Conservation (phyloP, 2,113 vertebrate genomes). For the Ophthalmolycus amberensis region DNA sequence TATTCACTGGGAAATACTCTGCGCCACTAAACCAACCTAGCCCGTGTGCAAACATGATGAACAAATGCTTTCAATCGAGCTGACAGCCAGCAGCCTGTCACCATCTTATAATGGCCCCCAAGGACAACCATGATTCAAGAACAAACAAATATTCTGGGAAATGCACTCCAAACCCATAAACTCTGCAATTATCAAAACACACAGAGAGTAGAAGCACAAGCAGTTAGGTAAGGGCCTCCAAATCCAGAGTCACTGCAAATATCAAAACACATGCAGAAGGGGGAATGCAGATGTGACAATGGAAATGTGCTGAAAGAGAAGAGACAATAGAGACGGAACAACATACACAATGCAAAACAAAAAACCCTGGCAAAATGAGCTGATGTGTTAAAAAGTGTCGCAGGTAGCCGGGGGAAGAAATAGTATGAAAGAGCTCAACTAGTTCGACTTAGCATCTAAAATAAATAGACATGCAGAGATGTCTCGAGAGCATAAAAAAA, state of each 20-base stretch:
- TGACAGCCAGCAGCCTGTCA: conserved; percentile 55
- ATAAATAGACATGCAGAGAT: conserved; percentile 8
- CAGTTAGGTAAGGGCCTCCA: background rate
- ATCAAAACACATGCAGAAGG: conserved; percentile 25
- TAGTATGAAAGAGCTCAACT: conserved; percentile 21
- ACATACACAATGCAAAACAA: background rate
- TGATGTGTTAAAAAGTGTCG: background rate
- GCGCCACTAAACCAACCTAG: conserved; percentile 24
- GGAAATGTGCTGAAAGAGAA: conserved; percentile 15
- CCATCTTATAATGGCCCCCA: conserved; percentile 24
- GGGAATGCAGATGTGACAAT: background rate
- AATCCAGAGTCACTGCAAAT: conserved; percentile 12
- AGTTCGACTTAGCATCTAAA: conserved; percentile 22
- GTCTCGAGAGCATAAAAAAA: conserved; percentile 35
- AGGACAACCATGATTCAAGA: conserved; percentile 22
- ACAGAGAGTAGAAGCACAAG: conserved; percentile 19
- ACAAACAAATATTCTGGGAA: conserved; percentile 33
- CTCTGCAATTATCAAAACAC: conserved; percentile 46
- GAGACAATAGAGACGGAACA: background rate
- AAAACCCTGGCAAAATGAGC: background rate
- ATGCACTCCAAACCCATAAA: conserved; percentile 23
- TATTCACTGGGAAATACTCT: conserved; percentile 15
- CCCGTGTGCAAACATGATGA: conserved; percentile 42
- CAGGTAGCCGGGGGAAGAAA: background rate
- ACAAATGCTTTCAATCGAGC: conserved; percentile 37